phyloP scores from a whole-genome alignment of 2,888 invertebrate species.

The Dasypogon diadema region DNA sequence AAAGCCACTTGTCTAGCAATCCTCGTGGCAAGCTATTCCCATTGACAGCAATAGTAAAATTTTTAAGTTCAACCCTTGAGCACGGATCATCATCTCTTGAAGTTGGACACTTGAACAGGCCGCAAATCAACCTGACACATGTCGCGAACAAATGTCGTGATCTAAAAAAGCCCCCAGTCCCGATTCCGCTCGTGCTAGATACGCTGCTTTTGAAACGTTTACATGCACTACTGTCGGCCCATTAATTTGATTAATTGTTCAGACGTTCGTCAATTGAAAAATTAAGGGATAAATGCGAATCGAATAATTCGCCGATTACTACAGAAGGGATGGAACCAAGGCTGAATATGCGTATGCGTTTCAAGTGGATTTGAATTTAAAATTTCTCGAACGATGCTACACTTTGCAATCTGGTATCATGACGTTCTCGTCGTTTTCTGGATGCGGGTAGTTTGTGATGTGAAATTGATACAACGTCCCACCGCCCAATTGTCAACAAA shows the following conservation, averaged over 20 bases:
- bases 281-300: slow-evolving; percentile 50
- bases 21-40: neutral
- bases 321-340: neutral
- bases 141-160: slow-evolving; percentile 55
- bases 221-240: slow-evolving; percentile 19
- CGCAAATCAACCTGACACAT: slow-evolving; percentile 53
- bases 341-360: slow-evolving; percentile 38
- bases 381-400: slow-evolving; percentile 38
- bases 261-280: slow-evolving; percentile 53
- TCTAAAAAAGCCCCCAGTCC: neutral
- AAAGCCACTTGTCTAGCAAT: neutral
- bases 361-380: slow-evolving; percentile 55
- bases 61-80: slow-evolving; percentile 41
- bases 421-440: neutral
- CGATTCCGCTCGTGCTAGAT: neutral
- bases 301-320: slow-evolving; percentile 53
- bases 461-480: slow-evolving; percentile 30
- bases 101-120: slow-evolving; percentile 44
- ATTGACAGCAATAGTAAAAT: slow-evolving; percentile 39
- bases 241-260: slow-evolving; percentile 56
- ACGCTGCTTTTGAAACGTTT: neutral
- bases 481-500: neutral
- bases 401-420: slow-evolving; percentile 11
- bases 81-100: slow-evolving; percentile 22
- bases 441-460: slow-evolving; percentile 15